Evolutionary conservation across 37 sponge, comb jelly and placozoan genomes (phyloP).

Genomic region (Halichondria panicea): DNA sequence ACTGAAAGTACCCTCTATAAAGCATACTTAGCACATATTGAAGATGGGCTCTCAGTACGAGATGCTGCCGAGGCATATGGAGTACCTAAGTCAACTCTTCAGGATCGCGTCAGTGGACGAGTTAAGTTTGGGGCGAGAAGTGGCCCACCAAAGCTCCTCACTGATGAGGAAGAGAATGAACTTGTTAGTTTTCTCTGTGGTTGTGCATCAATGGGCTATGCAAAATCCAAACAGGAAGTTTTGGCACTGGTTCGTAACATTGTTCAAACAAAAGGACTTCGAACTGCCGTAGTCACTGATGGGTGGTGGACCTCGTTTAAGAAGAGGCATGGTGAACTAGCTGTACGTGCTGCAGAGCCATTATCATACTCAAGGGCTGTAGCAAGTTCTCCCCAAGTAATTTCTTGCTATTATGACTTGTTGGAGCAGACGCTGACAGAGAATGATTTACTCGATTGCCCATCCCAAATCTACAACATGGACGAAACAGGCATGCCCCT

Average conservation of each 20-base stretch:
- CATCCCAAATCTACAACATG: constrained; percentile 44
- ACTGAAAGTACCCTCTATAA: too few species aligned
- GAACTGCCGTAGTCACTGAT: background rate
- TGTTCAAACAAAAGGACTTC: background rate
- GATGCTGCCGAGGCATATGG: constrained; percentile 3
- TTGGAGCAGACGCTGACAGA: constrained; percentile 18
- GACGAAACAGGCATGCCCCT: constrained; percentile 61
- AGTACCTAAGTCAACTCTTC: background rate
- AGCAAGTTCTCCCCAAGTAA: constrained; percentile 34
- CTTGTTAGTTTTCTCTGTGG: background rate
- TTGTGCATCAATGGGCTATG: background rate
- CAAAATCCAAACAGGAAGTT: background rate
- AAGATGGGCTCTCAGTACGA: background rate
- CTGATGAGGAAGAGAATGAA: background rate
- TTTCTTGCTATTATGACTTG: constrained; percentile 36
- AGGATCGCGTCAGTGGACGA: constrained; percentile 10
- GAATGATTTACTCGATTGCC: constrained; percentile 34
- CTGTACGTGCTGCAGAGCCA: constrained; percentile 27
- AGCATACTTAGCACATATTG: too few species aligned
- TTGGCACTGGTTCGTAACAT: background rate
- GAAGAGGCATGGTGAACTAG: constrained; percentile 4
- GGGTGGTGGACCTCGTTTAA: constrained; percentile 19
- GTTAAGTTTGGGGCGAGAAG: background rate
- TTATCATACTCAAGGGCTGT: constrained; percentile 24
- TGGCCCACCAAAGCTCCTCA: background rate